phyloP scores from a whole-genome alignment of 2,888 invertebrate species.

The Dasypolia templi region DNA sequence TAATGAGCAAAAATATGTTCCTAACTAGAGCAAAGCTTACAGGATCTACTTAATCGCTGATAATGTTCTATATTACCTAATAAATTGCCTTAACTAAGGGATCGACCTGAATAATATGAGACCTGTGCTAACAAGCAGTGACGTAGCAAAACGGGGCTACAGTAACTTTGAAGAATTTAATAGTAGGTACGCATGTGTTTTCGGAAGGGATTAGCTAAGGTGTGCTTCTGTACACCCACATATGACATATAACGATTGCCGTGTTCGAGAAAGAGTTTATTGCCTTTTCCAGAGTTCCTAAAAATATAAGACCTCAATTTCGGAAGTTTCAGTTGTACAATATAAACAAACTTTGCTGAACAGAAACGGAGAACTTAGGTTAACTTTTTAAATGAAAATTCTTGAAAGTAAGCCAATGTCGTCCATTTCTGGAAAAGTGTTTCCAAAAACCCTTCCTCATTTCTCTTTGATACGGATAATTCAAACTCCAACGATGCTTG shows the following conservation, averaged over 20 bases:
- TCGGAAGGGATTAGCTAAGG: conserved; percentile 5
- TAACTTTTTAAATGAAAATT: neutral
- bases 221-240: neutral
- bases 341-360: too few relatives aligned
- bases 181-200: neutral
- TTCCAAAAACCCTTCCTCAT: neutral
- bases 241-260: neutral
- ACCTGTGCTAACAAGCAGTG: conserved; percentile 37
- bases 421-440: neutral
- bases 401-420: too few relatives aligned
- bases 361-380: too few relatives aligned
- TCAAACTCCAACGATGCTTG: neutral
- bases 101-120: conserved; percentile 40
- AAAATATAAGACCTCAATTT: neutral
- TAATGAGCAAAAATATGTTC: neutral
- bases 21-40: neutral
- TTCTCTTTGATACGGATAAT: neutral
- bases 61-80: conserved; percentile 6
- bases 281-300: neutral
- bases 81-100: conserved; percentile 32
- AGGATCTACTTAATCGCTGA: neutral
- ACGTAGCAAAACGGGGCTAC: conserved; percentile 38
- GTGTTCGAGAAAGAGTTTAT: neutral
- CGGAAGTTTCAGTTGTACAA: neutral
- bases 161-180: conserved; percentile 20